Conservation (phyloP, 2,888 invertebrate genomes). For the Lasiommata megera region DNA sequence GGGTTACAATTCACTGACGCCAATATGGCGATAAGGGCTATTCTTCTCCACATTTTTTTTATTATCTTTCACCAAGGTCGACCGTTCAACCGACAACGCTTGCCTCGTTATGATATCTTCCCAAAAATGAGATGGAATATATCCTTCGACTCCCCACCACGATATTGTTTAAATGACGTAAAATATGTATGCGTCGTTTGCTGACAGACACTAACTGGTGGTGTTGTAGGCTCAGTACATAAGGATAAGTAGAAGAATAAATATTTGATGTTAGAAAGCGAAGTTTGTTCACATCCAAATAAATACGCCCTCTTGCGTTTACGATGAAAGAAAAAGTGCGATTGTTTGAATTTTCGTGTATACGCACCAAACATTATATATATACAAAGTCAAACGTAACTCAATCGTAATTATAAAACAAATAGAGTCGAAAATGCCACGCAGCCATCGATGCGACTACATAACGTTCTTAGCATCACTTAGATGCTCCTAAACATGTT, state of each 20-base stretch:
- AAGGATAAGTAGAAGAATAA: constrained; percentile 79
- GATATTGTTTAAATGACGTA: constrained; percentile 61
- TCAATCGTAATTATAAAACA: constrained; percentile 13
- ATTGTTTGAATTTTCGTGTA: constrained; percentile 73
- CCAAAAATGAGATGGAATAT: constrained; percentile 74
- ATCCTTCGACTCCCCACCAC: constrained; percentile 71
- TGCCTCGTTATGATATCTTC: constrained; percentile 72
- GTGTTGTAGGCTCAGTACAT: constrained; percentile 49
- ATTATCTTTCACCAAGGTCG: constrained; percentile 38
- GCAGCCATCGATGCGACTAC: constrained; percentile 4
- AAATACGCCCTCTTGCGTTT: constrained; percentile 57
- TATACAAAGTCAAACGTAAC: constrained; percentile 15
- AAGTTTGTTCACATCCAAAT: constrained; percentile 69
- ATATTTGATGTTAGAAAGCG: constrained; percentile 79
- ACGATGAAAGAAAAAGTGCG: constrained; percentile 78
- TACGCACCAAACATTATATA: constrained; percentile 34
- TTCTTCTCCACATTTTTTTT: constrained; percentile 61
- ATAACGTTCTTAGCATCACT: constrained; percentile 7
- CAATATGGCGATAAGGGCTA: constrained; percentile 61
- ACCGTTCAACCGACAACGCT: constrained; percentile 59
- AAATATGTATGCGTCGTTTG: constrained; percentile 60
- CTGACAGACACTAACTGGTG: constrained; percentile 65
- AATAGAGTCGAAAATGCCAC: constrained; percentile 42
- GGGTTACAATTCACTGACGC: constrained; percentile 64
- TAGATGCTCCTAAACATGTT: constrained; percentile 11